Conservation (phyloP, 2,113 vertebrate species). For the Balaenoptera acutorostrata region DNA sequence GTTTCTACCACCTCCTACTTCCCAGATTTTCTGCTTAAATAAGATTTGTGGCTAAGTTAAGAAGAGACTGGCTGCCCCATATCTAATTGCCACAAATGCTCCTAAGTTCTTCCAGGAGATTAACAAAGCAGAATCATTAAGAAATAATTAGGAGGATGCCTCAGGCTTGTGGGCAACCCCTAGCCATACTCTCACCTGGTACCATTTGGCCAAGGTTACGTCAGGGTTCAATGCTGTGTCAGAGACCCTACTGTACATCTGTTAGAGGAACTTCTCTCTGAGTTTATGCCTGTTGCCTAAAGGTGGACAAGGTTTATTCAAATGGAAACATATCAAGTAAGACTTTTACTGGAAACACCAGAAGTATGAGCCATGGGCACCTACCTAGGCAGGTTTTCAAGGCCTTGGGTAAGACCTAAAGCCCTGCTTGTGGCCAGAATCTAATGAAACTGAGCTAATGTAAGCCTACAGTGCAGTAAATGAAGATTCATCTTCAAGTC, state of each 20-base stretch:
- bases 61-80: background rate
- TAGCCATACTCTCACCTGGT: too few species aligned
- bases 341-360: background rate
- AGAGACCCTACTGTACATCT: background rate
- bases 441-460: background rate
- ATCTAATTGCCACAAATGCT: background rate
- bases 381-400: background rate
- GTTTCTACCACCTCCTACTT: conserved; percentile 11
- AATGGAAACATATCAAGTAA: background rate
- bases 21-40: conserved; percentile 27
- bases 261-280: background rate
- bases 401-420: background rate
- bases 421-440: background rate
- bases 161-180: background rate
- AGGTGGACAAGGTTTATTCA: background rate
- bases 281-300: background rate
- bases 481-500: background rate
- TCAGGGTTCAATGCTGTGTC: background rate
- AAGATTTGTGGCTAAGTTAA: background rate
- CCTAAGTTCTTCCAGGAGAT: background rate
- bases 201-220: background rate
- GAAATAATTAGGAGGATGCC: background rate
- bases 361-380: background rate
- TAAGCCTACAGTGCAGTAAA: background rate
- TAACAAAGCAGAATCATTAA: background rate